phyloP scores from a whole-genome alignment of 2,888 invertebrate species.

The Myathropa florea region DNA sequence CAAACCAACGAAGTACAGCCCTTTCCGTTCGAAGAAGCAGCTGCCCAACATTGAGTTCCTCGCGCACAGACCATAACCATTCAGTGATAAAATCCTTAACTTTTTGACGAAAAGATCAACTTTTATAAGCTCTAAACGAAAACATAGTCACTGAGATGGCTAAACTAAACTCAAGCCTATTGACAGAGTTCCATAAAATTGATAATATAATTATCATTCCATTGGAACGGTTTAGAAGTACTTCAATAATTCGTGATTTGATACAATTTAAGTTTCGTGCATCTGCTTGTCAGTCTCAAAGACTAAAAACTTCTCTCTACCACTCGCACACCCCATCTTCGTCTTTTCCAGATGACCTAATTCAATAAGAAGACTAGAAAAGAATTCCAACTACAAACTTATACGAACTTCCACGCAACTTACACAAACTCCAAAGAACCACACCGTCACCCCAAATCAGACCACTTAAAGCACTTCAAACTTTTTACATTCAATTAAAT shows the following conservation, averaged over 20 bases:
- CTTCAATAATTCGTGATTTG: not conserved
- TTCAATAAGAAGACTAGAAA: constrained; percentile 42
- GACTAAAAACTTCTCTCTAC: not conserved
- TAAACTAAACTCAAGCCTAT: no score
- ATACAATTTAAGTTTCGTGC: not conserved
- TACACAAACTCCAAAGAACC: constrained; percentile 25
- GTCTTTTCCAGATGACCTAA: constrained; percentile 32
- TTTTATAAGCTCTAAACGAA: no score
- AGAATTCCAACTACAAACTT: not conserved
- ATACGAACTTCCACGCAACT: not conserved
- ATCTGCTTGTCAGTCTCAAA: not conserved
- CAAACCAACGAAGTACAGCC: no score
- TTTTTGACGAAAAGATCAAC: no score
- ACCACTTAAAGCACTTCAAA: constrained; percentile 66
- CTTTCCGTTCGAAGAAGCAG: no score
- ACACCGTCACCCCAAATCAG: constrained; percentile 38
- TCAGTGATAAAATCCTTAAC: no score
- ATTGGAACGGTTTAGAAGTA: no score
- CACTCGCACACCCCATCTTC: not conserved
- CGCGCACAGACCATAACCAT: no score
- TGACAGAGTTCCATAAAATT: no score
- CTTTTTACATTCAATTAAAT: constrained; percentile 70
- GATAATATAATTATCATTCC: no score
- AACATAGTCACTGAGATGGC: no score
- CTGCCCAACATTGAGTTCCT: no score